Evolutionary conservation across 2,888 invertebrate species (phyloP), one percentile per base, ranked within the genome.

Genomic region (Melanchra persicariae): DNA sequence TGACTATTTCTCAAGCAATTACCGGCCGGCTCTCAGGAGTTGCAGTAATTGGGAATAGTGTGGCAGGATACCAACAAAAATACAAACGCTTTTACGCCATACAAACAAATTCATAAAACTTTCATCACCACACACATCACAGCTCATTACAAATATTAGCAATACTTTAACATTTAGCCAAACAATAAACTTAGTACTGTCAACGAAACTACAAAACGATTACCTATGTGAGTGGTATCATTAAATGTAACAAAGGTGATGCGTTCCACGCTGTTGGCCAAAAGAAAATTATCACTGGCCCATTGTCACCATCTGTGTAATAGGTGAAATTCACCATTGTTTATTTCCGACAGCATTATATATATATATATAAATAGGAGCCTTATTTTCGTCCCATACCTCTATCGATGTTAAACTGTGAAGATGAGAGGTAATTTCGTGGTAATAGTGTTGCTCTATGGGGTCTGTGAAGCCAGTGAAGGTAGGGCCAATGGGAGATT

Each of bases 291-390:
- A 89, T 84, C 85, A 85, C 85, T 77, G 79, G 1, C 51, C 79
- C 73, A 90, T 91, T 91, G 91, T 90, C 82, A 85, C 78, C 85
- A 81, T 85, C 84, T 80, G 64, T 7, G 52, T 84, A 89, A 85
- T 80, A 74, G 81, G 85, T 91, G 90, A 90, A 87, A 84, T 84
- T 89, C 60, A 22, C 74, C 74, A 91, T 91, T 92, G 92, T 93
- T 88, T 88, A 87, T 89, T 89, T 88, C 90, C 85, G 72, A 70
- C 70, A 43, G 24, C 70, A 85, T 87, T 75, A 87, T 91, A 92
- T 93, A 93, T 87, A 93, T 88, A 84, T 71, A 82, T 85, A 86
- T 65, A 60, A 60, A n/a, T n/a, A n/a, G n/a, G 71, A 70, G 68
- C 65, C 72, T 85, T 79, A 79, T 75, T 80, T 71, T 81, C 62